Conservation (phyloP, 2,113 vertebrate genomes). For the Paradisaea rubra region DNA sequence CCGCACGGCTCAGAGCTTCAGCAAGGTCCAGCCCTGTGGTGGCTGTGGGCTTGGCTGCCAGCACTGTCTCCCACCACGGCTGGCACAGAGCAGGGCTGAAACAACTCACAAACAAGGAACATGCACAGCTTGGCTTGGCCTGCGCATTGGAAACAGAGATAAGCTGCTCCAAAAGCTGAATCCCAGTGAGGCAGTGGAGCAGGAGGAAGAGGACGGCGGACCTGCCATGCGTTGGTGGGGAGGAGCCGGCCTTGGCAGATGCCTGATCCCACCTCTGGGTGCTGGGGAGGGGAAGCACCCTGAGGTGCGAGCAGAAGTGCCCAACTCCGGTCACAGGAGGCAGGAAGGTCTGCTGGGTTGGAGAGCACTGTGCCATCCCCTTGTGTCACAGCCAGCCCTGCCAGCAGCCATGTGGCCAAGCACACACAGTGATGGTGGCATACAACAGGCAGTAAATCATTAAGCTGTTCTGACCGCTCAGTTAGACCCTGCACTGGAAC, state of each 20-base stretch:
- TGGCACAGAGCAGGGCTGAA: neutral
- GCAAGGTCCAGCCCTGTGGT: neutral
- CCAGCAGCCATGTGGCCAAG: neutral
- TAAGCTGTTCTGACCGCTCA: neutral
- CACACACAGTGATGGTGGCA: rapidly evolving
- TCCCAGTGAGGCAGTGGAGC: neutral
- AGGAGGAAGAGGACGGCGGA: rapidly evolving
- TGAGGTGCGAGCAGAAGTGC: rapidly evolving
- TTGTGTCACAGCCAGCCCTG: neutral
- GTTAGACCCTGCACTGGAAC: neutral
- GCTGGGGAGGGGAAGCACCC: neutral
- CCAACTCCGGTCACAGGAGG: rapidly evolving
- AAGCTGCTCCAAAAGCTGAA: neutral
- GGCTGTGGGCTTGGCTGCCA: neutral
- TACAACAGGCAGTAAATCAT: neutral
- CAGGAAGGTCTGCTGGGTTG: neutral
- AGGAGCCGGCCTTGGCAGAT: neutral
- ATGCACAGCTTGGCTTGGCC: neutral
- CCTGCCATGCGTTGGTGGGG: rapidly evolving
- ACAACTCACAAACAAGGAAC: conserved; percentile 13
- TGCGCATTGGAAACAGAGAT: neutral
- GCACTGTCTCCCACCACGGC: neutral
- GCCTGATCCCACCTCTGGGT: neutral
- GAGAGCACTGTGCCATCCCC: rapidly evolving
- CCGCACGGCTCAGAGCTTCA: neutral